A percentile compares a stretch with the other conserved stretches of the same genome.
Evolutionary conservation across 2,888 invertebrate species (phyloP).

Genomic region (Cephus runcator): DNA sequence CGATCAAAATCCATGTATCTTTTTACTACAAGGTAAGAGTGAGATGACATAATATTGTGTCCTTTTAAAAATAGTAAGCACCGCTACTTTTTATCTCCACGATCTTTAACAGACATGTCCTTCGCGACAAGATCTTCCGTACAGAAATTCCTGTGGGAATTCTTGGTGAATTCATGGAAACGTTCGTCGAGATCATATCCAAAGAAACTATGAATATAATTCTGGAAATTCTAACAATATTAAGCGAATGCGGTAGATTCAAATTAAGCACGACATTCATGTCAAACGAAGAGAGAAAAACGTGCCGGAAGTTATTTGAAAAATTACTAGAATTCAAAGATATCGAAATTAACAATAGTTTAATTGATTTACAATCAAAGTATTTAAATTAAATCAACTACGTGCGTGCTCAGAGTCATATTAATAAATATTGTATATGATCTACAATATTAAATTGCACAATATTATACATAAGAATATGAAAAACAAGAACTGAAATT

Average conservation of each 20-base stretch:
- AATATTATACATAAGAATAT: not conserved
- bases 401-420: no score
- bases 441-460: not conserved
- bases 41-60: not conserved
- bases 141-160: conserved; percentile 33
- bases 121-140: conserved; percentile 32
- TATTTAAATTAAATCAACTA: not conserved
- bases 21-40: conserved; percentile 31
- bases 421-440: no score
- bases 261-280: conserved; percentile 45
- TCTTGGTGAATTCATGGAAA: conserved; percentile 41
- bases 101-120: conserved; percentile 28
- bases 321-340: not conserved
- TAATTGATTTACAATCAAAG: not conserved
- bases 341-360: not conserved
- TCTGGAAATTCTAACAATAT: conserved; percentile 42
- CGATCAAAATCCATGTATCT: conserved; percentile 43
- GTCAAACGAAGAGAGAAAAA: conserved; percentile 32
- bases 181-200: conserved; percentile 26
- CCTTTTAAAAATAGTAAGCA: not conserved
- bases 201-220: conserved; percentile 27
- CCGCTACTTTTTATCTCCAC: not conserved
- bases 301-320: conserved; percentile 26
- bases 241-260: conserved; percentile 52
- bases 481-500: not conserved